These are phyloP conservation scores for Euborellia annulipes DNA, from an alignment of 1,140 invertebrate species.

Conservation along the genomic window DNA sequence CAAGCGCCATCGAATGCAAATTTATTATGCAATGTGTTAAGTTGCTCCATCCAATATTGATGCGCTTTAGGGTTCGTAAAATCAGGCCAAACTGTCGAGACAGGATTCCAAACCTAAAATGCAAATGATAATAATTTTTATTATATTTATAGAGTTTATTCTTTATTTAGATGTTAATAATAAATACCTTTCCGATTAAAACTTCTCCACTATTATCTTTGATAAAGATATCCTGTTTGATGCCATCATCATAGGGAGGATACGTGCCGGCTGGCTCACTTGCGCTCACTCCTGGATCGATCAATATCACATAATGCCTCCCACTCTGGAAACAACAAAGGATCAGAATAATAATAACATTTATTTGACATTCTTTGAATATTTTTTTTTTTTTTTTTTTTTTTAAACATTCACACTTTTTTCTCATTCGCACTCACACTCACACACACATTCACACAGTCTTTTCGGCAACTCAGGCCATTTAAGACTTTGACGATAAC, in stretches of 20 bases:
- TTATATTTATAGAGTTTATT: conserved; percentile 11
- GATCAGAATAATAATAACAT: background rate
- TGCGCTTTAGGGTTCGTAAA: conserved; percentile 62
- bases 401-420: too few species aligned
- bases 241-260: conserved; percentile 55
- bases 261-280: conserved; percentile 45
- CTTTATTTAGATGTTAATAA: conserved; percentile 6
- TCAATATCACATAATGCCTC: conserved; percentile 60
- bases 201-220: conserved; percentile 42
- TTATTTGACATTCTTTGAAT: too few species aligned
- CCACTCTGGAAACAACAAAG: conserved; percentile 30
- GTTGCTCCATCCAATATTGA: conserved; percentile 58
- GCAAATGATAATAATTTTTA: conserved; percentile 5
- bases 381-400: too few species aligned
- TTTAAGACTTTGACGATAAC: too few species aligned
- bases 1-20: conserved; percentile 65
- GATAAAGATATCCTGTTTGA: conserved; percentile 54
- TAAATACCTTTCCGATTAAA: conserved; percentile 48
- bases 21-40: conserved; percentile 44
- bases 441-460: too few species aligned
- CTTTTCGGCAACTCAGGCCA: too few species aligned
- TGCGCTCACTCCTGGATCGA: conserved; percentile 57
- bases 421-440: too few species aligned
- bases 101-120: conserved; percentile 59
- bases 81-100: conserved; percentile 64